Conservation (phyloP, 2,888 invertebrate species). For the Magallana nippona region DNA sequence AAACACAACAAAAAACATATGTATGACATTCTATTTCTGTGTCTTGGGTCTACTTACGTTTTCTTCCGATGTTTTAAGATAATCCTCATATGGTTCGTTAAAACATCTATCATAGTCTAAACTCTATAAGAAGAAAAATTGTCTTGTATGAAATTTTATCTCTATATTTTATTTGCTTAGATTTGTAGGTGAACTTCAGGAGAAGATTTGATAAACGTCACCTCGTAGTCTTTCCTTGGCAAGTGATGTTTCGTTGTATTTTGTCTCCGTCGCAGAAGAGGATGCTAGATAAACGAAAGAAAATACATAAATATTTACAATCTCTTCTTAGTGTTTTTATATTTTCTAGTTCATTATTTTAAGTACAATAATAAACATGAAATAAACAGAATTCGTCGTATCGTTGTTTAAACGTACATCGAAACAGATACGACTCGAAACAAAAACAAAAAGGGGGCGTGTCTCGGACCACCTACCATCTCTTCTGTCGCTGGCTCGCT, state of each 20-base stretch:
- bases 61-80: slow-evolving; percentile 55
- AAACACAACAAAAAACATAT: no score
- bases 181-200: background rate
- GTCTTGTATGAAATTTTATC: background rate
- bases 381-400: no score
- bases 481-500: slow-evolving; percentile 10
- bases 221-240: slow-evolving; percentile 55
- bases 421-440: background rate
- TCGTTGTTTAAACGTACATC: background rate
- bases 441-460: slow-evolving; percentile 28
- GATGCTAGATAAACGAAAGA: slow-evolving; percentile 23
- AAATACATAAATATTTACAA: background rate
- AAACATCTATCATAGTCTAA: slow-evolving; percentile 69
- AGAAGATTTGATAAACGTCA: slow-evolving; percentile 14
- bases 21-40: no score
- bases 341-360: no score
- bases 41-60: slow-evolving; percentile 56
- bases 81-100: slow-evolving; percentile 66
- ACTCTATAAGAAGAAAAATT: slow-evolving; percentile 60
- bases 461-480: background rate
- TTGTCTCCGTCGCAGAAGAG: slow-evolving; percentile 7
- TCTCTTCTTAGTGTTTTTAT: background rate
- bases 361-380: no score
- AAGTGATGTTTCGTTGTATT: slow-evolving; percentile 1
- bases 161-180: background rate